Conservation (phyloP, 2,113 vertebrate genomes). For the Haemorhous mexicanus region DNA sequence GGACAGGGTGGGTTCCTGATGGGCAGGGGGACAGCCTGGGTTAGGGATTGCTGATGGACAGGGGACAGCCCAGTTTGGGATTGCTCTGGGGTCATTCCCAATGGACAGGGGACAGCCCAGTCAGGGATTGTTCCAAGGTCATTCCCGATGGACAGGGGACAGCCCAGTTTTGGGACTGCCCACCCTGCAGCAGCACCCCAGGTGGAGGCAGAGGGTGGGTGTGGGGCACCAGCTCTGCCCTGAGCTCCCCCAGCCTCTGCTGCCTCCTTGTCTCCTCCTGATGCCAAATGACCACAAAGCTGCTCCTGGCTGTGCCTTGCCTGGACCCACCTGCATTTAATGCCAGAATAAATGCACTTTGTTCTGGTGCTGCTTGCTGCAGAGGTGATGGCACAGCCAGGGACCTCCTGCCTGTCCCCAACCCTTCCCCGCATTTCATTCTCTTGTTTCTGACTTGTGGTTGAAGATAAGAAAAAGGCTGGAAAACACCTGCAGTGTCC, state of each 20-base stretch:
- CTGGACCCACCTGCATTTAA: too few species aligned
- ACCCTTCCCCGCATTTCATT: not conserved
- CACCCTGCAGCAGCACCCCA: not conserved
- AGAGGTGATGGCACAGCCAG: not conserved
- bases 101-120: rapidly evolving
- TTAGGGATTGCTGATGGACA: not conserved
- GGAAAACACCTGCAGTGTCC: not conserved
- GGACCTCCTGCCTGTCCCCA: not conserved
- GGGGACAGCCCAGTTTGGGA: not conserved
- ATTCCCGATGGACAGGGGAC: too few species aligned
- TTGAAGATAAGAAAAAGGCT: not conserved
- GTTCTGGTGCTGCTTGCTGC: not conserved
- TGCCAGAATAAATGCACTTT: not conserved
- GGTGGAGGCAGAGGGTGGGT: not conserved
- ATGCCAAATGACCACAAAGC: not conserved
- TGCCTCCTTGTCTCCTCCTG: not conserved
- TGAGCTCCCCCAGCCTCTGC: not conserved
- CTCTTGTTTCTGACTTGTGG: not conserved
- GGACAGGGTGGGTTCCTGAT: too few species aligned
- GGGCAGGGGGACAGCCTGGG: rapidly evolving
- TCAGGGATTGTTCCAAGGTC: not conserved
- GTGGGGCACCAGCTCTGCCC: not conserved
- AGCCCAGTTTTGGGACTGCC: not conserved
- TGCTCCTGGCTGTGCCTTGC: rapidly evolving
- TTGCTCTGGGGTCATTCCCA: rapidly evolving